Conservation (phyloP, 2,113 vertebrate species). For the Eudorcas thomsonii region DNA sequence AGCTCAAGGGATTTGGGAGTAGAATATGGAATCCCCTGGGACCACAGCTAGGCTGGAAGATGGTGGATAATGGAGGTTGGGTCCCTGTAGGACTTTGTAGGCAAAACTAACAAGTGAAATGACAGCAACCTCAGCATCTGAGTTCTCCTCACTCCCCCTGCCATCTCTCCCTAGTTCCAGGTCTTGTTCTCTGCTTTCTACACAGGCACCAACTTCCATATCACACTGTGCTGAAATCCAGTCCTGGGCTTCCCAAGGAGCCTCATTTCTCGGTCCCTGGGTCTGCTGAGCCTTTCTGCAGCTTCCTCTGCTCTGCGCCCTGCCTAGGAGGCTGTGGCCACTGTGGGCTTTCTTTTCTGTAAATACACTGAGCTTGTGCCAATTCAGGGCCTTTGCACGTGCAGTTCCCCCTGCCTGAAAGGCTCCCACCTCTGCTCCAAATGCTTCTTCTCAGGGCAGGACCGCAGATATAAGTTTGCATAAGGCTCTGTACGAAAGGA, state of each 20-base stretch:
- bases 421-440: not conserved
- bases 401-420: not conserved
- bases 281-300: not conserved
- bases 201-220: not conserved
- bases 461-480: not conserved
- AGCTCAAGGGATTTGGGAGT: not conserved
- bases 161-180: not conserved
- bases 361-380: too few relatives aligned
- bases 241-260: not conserved
- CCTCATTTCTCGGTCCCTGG: not conserved
- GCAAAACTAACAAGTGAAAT: not conserved
- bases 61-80: not conserved
- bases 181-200: not conserved
- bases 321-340: not conserved
- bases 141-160: too few relatives aligned
- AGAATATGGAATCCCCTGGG: not conserved
- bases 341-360: not conserved
- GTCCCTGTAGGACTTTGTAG: not conserved
- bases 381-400: not conserved
- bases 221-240: too few relatives aligned
- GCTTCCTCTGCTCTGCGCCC: not conserved
- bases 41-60: not conserved
- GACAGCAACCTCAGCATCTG: too few relatives aligned
- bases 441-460: not conserved
- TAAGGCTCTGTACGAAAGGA: not conserved